A percentile compares a stretch with the other conserved stretches of the same genome.
phyloP scores from a whole-genome alignment of 2,113 vertebrate genomes.

The Elgaria multicarinata region DNA sequence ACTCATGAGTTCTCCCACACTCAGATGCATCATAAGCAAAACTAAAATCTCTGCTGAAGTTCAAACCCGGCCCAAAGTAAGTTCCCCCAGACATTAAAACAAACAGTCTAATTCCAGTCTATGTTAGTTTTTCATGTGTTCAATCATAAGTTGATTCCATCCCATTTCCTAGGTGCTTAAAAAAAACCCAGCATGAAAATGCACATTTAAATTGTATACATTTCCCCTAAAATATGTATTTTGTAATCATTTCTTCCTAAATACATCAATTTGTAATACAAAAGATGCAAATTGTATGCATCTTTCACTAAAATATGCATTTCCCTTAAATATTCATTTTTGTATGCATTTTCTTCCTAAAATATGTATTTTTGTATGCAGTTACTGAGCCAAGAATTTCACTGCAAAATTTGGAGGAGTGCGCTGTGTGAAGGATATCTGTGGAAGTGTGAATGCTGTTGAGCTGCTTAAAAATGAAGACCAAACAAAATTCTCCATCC shows the following conservation, averaged over 20 bases:
- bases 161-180: no score
- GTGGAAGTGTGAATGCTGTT: not conserved
- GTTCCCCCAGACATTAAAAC: not conserved
- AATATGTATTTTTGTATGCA: not conserved
- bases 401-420: not conserved
- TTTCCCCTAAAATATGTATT: no score
- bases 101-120: not conserved
- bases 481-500: not conserved
- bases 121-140: not conserved
- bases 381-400: not conserved
- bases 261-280: no score
- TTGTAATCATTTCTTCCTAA: no score
- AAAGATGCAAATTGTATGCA: no score
- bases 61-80: not conserved
- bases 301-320: not conserved
- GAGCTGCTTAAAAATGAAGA: not conserved
- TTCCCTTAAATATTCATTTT: not conserved
- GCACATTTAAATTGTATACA: no score
- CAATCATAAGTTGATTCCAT: not conserved
- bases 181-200: no score
- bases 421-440: not conserved
- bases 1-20: not conserved
- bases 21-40: not conserved
- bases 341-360: not conserved
- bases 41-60: not conserved